Conservation (phyloP, 2,888 invertebrate species). For the Torymus aiolomorphi region DNA sequence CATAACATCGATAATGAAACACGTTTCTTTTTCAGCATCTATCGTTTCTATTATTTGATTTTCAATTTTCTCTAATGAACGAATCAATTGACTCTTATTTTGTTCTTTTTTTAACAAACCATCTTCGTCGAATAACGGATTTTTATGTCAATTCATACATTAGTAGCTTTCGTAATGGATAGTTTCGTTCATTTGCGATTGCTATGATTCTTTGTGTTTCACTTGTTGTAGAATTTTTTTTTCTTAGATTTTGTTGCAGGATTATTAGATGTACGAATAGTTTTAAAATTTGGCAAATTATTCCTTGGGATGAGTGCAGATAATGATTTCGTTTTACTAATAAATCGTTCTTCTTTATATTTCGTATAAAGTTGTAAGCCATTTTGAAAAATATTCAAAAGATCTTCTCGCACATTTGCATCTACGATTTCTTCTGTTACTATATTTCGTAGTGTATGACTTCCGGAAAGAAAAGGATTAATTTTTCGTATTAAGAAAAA, state of each 20-base stretch:
- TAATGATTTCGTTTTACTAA: neutral
- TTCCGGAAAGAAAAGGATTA: slow-evolving; percentile 2
- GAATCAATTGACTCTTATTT: slow-evolving; percentile 15
- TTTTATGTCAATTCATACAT: slow-evolving; percentile 22
- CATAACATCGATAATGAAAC: slow-evolving; percentile 46
- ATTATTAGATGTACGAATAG: no score
- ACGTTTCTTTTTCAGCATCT: neutral
- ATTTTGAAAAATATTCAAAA: neutral
- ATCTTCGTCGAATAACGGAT: slow-evolving; percentile 27
- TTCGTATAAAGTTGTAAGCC: slow-evolving; percentile 1
- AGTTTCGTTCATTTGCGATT: slow-evolving; percentile 19
- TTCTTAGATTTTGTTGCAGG: neutral
- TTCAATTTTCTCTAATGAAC: slow-evolving; percentile 9
- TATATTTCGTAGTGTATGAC: slow-evolving; percentile 5
- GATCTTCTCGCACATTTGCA: neutral
- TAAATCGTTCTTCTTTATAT: slow-evolving; percentile 7
- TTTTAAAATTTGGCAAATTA: slow-evolving; percentile 14
- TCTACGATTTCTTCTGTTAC: slow-evolving; percentile 10
- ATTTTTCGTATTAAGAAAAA: neutral
- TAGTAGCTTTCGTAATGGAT: slow-evolving; percentile 12
- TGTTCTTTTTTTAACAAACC: no score
- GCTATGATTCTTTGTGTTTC: slow-evolving; percentile 8
- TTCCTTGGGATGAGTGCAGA: neutral
- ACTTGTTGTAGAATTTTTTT: slow-evolving; percentile 1
- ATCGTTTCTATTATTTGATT: neutral